Percentiles rank a stretch among this genome's conserved stretches.
These are phyloP conservation scores for Macropodus opercularis DNA, from an alignment of 2,797 vertebrate species.

Conservation along the genomic window DNA sequence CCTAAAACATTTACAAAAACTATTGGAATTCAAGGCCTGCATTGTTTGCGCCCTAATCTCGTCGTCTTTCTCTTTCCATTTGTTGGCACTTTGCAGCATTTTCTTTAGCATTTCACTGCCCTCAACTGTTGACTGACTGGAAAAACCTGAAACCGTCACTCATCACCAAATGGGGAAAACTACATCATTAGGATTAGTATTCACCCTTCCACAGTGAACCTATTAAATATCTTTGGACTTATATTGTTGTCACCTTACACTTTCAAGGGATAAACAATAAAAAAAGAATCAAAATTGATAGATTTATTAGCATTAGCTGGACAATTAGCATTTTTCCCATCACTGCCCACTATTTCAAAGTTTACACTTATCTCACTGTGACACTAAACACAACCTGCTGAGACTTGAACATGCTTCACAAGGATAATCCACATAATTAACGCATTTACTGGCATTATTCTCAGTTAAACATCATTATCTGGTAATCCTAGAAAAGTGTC, in stretches of 20 bases:
- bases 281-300: background rate
- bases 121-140: background rate
- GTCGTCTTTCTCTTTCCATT: background rate
- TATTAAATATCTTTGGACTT: conserved; percentile 3
- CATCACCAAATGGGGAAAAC: too few relatives aligned
- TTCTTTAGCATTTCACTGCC: background rate
- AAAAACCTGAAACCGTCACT: background rate
- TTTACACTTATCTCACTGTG: background rate
- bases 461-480: background rate
- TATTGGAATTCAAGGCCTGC: background rate
- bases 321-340: background rate
- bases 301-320: background rate
- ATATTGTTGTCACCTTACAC: background rate
- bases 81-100: background rate
- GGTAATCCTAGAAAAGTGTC: background rate
- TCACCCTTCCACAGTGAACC: background rate
- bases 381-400: background rate
- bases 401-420: conserved; percentile 18
- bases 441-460: conserved; percentile 7
- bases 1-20: background rate
- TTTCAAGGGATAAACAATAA: too few relatives aligned
- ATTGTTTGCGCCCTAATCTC: too few relatives aligned
- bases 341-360: background rate
- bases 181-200: too few relatives aligned
- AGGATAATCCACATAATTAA: background rate